A percentile compares a stretch with the other conserved stretches of the same genome.
Evolutionary conservation across 2,888 invertebrate species (phyloP).

Genomic region (Tenthredo livida): DNA sequence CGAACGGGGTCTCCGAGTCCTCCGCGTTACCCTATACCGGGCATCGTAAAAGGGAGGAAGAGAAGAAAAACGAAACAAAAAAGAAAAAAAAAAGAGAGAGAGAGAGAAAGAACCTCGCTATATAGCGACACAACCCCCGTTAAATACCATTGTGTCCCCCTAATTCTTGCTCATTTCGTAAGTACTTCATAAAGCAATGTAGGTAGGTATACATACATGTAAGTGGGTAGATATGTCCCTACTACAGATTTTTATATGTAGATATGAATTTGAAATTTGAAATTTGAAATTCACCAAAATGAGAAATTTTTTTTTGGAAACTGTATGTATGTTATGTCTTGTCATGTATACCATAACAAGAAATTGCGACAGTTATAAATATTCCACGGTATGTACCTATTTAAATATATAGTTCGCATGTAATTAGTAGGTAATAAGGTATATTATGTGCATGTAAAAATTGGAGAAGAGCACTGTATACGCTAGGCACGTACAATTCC

Average conservation of each 20-base stretch:
- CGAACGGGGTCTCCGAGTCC: conserved; percentile 14
- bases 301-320: neutral
- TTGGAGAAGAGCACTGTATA: neutral
- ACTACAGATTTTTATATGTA: neutral
- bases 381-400: neutral
- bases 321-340: neutral
- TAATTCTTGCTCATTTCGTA: conserved; percentile 26
- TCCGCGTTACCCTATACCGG: neutral
- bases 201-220: neutral
- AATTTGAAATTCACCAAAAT: neutral
- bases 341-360: neutral
- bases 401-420: neutral
- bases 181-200: neutral
- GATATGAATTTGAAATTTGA: neutral
- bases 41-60: neutral
- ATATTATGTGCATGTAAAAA: neutral
- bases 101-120: neutral
- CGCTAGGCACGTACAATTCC: too few relatives aligned
- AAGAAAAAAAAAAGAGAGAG: neutral
- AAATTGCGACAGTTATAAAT: neutral
- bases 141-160: conserved; percentile 28
- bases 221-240: neutral
- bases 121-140: neutral
- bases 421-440: neutral
- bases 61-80: neutral